Base-by-base conservation (phyloP, 2,113 vertebrate genomes). In the rabbit (Oryctolagus cuniculus) region DNA sequence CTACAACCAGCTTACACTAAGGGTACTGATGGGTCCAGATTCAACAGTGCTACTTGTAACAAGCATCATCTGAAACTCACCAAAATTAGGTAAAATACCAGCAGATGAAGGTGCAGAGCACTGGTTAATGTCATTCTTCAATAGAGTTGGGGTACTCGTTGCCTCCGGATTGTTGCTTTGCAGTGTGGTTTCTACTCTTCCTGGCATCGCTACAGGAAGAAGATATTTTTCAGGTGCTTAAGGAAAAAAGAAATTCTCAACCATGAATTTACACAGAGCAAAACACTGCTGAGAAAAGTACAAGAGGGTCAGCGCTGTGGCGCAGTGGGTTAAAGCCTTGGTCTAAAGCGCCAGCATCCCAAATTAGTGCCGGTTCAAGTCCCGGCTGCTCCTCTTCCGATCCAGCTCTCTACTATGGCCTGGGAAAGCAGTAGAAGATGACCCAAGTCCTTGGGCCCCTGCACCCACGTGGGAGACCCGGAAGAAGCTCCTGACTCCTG, bases 31-130 rank as follows among this genome's bases (percentile, higher is more conserved):
- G 4, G 6, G 67, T 67, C 38, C 44, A 66, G 36, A 84, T 83
- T 92, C 66, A 69, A 83, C 11, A 84, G 27, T 53, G 27, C 34
- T 87, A 87, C 74, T 36, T 90, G 13, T 63, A 80, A 58, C 75
- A 61, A 15, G 13, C 51, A 90, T 79, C 73, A 92, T 63, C 67
- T 81, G 24, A 75, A 95, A 90, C 91, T 96, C 87, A 96, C 93
- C 85, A 83, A 88, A 82, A 87, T 69, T 55, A 64, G 88, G 4
- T 19, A 13, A 10, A 0, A 36, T 31, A 8, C 0, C 0, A 4
- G 15, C 11, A 61, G 27, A 9, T 80, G 34, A 77, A 91, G 63
- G 21, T 24, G 36, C 34, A 85, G 74, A 31, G 82, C 25, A 25
- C 0, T 53, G 91, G 61, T 0, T 49, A 63, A 8, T 49, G 15